These are phyloP conservation scores for Nanorana parkeri DNA, from an alignment of 2,113 vertebrate species.

Conservation along the genomic window DNA sequence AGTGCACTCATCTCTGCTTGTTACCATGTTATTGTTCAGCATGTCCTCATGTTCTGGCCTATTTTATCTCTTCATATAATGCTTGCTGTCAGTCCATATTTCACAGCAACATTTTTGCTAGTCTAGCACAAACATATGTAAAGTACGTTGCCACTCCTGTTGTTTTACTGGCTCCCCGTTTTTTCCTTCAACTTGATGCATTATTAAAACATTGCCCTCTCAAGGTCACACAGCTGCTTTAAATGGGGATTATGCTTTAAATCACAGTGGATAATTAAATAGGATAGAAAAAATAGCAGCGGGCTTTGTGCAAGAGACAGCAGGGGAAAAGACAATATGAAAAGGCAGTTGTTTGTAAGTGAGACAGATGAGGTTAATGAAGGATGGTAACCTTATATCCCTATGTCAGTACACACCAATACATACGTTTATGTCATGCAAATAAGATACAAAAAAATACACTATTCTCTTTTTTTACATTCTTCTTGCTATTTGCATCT, in stretches of 20 bases:
- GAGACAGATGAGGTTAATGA: constrained; percentile 49
- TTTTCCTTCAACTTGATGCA: constrained; percentile 32
- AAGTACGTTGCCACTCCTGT: too few species aligned
- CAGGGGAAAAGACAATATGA: constrained; percentile 45
- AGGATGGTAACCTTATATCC: constrained; percentile 18
- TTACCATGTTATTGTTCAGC: too few species aligned
- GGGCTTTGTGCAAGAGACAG: constrained; percentile 43
- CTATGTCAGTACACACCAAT: constrained; percentile 18
- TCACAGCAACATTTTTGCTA: too few species aligned
- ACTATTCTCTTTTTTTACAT: too few species aligned
- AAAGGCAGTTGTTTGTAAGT: constrained; percentile 50
- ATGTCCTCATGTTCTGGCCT: too few species aligned
- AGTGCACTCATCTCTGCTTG: too few species aligned
- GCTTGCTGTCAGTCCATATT: too few species aligned
- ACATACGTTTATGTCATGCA: not conserved
- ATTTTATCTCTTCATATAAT: too few species aligned
- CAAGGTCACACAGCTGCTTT: constrained; percentile 73
- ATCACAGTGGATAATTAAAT: constrained; percentile 72
- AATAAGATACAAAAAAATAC: too few species aligned
- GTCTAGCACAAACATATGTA: too few species aligned
- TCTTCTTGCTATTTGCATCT: too few species aligned
- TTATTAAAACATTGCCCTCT: constrained; percentile 70
- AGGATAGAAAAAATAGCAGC: constrained; percentile 61
- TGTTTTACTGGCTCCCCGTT: too few species aligned
- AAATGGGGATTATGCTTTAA: constrained; percentile 75